phyloP scores from a whole-genome alignment of 2,888 invertebrate genomes.

The Carpatolechia fugitivella region DNA sequence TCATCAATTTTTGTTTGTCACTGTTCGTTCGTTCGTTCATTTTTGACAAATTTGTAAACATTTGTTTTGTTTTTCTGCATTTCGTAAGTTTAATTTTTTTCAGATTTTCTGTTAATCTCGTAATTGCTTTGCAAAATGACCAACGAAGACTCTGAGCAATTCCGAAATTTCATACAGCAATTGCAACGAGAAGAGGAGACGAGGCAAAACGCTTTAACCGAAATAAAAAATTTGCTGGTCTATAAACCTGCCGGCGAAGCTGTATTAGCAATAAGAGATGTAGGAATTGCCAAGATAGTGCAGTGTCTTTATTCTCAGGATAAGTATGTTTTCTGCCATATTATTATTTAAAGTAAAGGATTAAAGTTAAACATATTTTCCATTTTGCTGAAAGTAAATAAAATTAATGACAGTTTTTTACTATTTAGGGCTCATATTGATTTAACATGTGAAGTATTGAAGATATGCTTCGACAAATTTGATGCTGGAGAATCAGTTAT shows the following conservation, averaged over 20 bases:
- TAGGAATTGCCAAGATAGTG: slow-evolving; percentile 80
- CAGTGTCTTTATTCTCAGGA: slow-evolving; percentile 80
- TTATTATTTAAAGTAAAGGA: too few species aligned
- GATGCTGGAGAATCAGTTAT: slow-evolving; percentile 79
- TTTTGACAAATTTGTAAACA: too few species aligned
- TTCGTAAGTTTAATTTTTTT: not conserved
- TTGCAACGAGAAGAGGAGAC: slow-evolving; percentile 54
- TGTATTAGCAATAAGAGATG: slow-evolving; percentile 41
- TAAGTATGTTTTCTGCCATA: slow-evolving; percentile 42
- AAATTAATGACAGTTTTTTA: not conserved
- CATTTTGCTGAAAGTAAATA: too few species aligned
- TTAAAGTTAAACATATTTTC: too few species aligned
- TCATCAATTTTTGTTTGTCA: too few species aligned
- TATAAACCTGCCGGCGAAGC: slow-evolving; percentile 52
- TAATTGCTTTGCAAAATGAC: too few species aligned
- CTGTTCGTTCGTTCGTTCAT: too few species aligned
- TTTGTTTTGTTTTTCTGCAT: too few species aligned
- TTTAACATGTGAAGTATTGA: slow-evolving; percentile 82
- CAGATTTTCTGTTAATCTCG: not conserved
- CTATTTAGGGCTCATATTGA: slow-evolving; percentile 76
- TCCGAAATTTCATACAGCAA: slow-evolving; percentile 44
- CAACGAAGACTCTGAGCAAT: slow-evolving; percentile 44
- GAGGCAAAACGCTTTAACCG: slow-evolving; percentile 50
- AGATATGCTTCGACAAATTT: slow-evolving; percentile 81
- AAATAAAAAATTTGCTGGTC: slow-evolving; percentile 56